phyloP scores from a whole-genome alignment of 2,888 invertebrate species.

The Eupeodes latifasciatus region DNA sequence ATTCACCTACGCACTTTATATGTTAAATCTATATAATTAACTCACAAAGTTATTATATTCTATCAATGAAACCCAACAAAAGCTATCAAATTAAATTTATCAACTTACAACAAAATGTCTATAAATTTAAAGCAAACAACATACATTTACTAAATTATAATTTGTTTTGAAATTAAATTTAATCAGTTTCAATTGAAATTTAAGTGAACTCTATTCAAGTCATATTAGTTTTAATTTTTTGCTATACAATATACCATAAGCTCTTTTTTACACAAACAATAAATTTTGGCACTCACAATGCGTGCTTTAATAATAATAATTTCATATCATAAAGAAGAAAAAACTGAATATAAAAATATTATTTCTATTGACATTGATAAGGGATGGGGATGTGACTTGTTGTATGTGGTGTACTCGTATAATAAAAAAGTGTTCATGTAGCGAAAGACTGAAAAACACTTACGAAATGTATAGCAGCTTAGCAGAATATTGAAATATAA shows the following conservation, averaged over 20 bases:
- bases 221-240: constrained; percentile 15
- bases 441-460: too few species aligned
- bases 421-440: neutral
- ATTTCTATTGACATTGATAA: constrained; percentile 17
- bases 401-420: neutral
- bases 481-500: too few species aligned
- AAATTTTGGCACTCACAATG: constrained; percentile 32
- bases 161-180: constrained; percentile 36
- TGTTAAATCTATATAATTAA: too few species aligned
- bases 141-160: constrained; percentile 31
- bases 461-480: too few species aligned
- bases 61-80: neutral
- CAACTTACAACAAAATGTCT: neutral
- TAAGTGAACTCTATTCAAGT: constrained; percentile 38
- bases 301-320: neutral
- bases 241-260: neutral
- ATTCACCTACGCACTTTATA: too few species aligned
- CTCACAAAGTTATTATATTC: too few species aligned
- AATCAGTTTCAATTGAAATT: constrained; percentile 37
- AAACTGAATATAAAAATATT: neutral
- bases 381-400: constrained; percentile 17
- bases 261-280: neutral
- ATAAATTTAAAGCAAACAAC: constrained; percentile 3
- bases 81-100: neutral
- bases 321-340: neutral